Evolutionary conservation across 2,888 invertebrate genomes (phyloP).

Genomic region (Oscheius sp.): DNA sequence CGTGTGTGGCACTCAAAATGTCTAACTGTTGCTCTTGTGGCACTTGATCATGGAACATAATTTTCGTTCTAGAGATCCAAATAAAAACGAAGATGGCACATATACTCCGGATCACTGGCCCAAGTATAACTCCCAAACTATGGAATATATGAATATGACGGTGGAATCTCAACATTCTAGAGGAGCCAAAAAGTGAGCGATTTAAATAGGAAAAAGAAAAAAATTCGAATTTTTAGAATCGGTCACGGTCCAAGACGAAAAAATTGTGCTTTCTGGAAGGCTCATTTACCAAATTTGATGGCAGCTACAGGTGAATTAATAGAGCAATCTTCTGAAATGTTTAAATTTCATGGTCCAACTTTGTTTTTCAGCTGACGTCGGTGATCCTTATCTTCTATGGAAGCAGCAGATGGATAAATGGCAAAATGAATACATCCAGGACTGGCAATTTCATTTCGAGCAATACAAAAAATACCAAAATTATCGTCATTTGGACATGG

Average conservation of each 20-base stretch:
- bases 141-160: conserved; percentile 88
- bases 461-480: conserved; percentile 69
- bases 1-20: not conserved
- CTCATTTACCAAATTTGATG: conserved; percentile 85
- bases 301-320: conserved; percentile 59
- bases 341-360: not conserved
- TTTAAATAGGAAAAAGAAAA: not conserved
- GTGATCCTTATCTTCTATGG: conserved; percentile 69
- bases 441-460: conserved; percentile 70
- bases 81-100: conserved; percentile 69
- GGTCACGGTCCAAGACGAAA: conserved; percentile 80
- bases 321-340: not conserved
- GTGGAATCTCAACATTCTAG: conserved; percentile 72
- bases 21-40: not conserved
- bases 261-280: conserved; percentile 94
- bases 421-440: conserved; percentile 69
- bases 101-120: conserved; percentile 84
- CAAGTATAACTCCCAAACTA: conserved; percentile 83
- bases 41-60: not conserved
- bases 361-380: conserved; percentile 62
- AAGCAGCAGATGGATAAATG: conserved; percentile 69
- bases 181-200: conserved; percentile 20
- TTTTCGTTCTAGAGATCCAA: conserved; percentile 66
- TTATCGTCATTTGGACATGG: conserved; percentile 60
- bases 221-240: conserved; percentile 71